Evolutionary conservation across 2,113 vertebrate species (phyloP).

Genomic region (Oxyruncus cristatus): DNA sequence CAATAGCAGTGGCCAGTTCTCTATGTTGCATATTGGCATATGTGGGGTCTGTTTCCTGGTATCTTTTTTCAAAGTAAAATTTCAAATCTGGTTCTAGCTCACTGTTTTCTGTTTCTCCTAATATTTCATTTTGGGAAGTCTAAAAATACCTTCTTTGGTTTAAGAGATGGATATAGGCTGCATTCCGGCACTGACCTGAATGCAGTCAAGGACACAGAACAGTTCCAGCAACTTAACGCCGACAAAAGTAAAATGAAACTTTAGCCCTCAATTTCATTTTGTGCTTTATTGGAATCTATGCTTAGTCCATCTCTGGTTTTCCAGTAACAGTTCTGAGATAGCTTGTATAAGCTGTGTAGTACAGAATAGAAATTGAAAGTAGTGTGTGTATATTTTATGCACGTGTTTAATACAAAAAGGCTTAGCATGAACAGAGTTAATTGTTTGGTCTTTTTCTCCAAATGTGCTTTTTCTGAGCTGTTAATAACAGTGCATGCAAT

Average conservation of each 20-base stretch:
- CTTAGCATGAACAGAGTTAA: neutral
- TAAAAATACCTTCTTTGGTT: constrained; percentile 11
- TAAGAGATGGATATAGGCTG: neutral
- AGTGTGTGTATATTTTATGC: neutral
- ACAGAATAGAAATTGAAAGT: neutral
- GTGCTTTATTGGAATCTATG: neutral
- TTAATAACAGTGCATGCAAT: neutral
- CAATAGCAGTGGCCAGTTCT: fast-evolving
- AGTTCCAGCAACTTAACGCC: neutral
- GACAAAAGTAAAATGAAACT: neutral
- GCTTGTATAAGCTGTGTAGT: neutral
- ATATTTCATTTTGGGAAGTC: neutral
- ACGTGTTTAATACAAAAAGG: neutral
- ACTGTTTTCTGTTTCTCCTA: neutral
- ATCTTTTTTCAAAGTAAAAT: neutral
- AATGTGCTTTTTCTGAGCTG: neutral
- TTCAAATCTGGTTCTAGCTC: neutral
- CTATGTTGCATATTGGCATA: fast-evolving
- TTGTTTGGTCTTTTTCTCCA: neutral
- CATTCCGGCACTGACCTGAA: neutral
- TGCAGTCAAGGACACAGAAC: neutral
- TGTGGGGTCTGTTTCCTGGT: neutral
- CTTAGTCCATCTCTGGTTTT: neutral
- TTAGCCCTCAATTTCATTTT: neutral
- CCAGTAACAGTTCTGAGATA: neutral